These are phyloP conservation scores for Danaus plexippus DNA, from an alignment of 1,140 invertebrate genomes.

Conservation along the genomic window DNA sequence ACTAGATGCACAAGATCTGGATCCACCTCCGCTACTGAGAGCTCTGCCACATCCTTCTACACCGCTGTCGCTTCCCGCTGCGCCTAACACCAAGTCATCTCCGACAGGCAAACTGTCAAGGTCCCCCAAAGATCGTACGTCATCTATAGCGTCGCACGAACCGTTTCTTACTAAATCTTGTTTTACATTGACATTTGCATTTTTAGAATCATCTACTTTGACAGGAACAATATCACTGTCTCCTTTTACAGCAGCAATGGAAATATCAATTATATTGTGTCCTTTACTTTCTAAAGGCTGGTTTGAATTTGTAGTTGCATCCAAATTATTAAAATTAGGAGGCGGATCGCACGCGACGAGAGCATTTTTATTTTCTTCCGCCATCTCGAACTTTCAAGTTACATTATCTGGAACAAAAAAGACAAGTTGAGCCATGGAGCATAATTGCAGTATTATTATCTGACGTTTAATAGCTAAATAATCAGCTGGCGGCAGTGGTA, in stretches of 20 bases:
- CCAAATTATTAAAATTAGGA: slow-evolving; percentile 23
- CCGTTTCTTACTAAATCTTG: slow-evolving; percentile 42
- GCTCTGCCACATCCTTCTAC: slow-evolving; percentile 80
- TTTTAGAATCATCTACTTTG: slow-evolving; percentile 30
- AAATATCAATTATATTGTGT: slow-evolving; percentile 27
- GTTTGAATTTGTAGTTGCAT: slow-evolving; percentile 25
- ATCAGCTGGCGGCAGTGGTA: slow-evolving; percentile 34
- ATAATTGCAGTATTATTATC: slow-evolving; percentile 16
- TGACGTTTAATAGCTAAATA: slow-evolving; percentile 28
- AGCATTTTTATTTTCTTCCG: slow-evolving; percentile 39
- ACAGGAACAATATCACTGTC: slow-evolving; percentile 38
- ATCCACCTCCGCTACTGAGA: slow-evolving; percentile 75
- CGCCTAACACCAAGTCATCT: slow-evolving; percentile 51
- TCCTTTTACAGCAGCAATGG: slow-evolving; percentile 31
- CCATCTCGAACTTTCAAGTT: slow-evolving; percentile 46
- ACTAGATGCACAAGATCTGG: slow-evolving; percentile 80
- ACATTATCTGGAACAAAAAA: slow-evolving; percentile 63
- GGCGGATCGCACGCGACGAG: slow-evolving; percentile 25
- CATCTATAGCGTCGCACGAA: slow-evolving; percentile 52
- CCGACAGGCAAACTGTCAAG: slow-evolving; percentile 57
- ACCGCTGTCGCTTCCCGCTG: slow-evolving; percentile 84
- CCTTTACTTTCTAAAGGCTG: slow-evolving; percentile 24
- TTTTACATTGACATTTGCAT: slow-evolving; percentile 36
- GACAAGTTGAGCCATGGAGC: slow-evolving; percentile 10
- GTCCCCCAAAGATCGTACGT: slow-evolving; percentile 52